Evolutionary conservation across 2,888 invertebrate genomes (phyloP).

Genomic region (Tinea semifulvella): DNA sequence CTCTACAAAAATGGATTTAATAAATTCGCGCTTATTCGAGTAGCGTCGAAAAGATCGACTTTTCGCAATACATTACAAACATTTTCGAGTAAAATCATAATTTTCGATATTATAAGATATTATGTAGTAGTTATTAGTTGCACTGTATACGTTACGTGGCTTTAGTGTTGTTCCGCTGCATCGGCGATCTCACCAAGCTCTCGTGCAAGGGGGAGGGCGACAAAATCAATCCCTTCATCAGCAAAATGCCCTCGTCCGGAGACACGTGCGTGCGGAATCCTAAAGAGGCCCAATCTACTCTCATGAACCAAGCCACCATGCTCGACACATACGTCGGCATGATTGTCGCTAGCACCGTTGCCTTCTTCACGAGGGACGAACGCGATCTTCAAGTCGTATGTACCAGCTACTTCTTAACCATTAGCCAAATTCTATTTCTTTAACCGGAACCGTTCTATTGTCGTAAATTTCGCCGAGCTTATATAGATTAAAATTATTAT

Average conservation of each 20-base stretch:
- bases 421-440: too few species aligned
- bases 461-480: too few species aligned
- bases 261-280: slow-evolving; percentile 43
- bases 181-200: slow-evolving; percentile 54
- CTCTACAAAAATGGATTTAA: too few species aligned
- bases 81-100: too few species aligned
- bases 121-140: too few species aligned
- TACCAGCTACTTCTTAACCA: slow-evolving; percentile 25
- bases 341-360: slow-evolving; percentile 54
- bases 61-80: too few species aligned
- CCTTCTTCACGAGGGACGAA: slow-evolving; percentile 47
- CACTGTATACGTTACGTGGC: slow-evolving; percentile 20
- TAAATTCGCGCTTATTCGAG: too few species aligned
- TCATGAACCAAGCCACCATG: slow-evolving; percentile 47
- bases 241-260: slow-evolving; percentile 26
- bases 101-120: too few species aligned
- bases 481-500: too few species aligned
- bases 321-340: slow-evolving; percentile 57
- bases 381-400: slow-evolving; percentile 53
- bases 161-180: slow-evolving; percentile 60
- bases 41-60: too few species aligned
- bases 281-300: slow-evolving; percentile 37
- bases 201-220: slow-evolving; percentile 45
- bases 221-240: slow-evolving; percentile 19
- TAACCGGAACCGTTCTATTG: too few species aligned